These are phyloP conservation scores for Diplodus puntazzo DNA, from an alignment of 2,797 vertebrate species.

Conservation along the genomic window DNA sequence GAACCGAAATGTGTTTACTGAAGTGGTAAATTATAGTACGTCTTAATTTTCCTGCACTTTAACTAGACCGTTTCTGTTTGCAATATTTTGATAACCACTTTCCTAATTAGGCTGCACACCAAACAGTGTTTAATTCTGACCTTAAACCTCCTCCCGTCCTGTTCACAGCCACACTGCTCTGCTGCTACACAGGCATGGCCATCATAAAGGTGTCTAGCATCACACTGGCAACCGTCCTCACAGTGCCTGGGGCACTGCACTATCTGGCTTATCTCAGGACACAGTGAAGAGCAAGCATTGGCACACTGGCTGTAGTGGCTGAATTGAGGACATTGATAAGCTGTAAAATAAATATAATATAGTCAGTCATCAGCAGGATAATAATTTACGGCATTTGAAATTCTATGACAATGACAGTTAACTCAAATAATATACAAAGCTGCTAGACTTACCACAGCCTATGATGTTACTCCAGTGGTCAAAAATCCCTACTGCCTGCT, in stretches of 20 bases:
- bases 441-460: conserved; percentile 61
- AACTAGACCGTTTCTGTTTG: no score
- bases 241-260: conserved; percentile 34
- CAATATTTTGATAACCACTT: no score
- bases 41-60: no score
- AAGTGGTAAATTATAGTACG: not conserved
- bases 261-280: conserved; percentile 16
- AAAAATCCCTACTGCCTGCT: conserved; percentile 23
- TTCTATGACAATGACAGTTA: not conserved
- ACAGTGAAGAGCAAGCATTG: conserved; percentile 30
- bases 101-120: not conserved
- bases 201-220: conserved; percentile 43
- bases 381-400: not conserved
- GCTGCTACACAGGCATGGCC: conserved; percentile 33
- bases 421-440: conserved; percentile 7
- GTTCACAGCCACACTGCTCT: conserved; percentile 49
- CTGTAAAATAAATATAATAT: conserved; percentile 31
- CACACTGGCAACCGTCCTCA: conserved; percentile 65
- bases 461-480: conserved; percentile 54
- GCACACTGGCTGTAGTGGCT: conserved; percentile 61
- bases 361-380: no score
- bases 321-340: conserved; percentile 51
- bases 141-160: conserved; percentile 41
- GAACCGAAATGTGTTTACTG: not conserved
- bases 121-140: conserved; percentile 16